A percentile compares a stretch with the other conserved stretches of the same genome.
Conservation (phyloP, 1,140 invertebrate genomes). For the Drosophila lini region DNA sequence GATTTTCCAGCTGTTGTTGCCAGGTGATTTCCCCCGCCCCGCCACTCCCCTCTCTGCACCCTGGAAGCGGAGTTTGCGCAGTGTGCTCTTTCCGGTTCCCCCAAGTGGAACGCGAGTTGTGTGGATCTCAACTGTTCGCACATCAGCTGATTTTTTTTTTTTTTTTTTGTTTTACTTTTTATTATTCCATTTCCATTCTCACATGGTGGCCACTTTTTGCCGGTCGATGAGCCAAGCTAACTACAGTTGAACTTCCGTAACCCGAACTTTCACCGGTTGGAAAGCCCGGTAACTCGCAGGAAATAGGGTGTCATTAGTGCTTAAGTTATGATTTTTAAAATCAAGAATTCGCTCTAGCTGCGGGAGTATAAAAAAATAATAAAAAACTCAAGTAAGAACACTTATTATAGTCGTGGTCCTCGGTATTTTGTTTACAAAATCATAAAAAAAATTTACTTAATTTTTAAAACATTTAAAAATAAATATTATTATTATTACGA, state of each 20-base stretch:
- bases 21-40: slow-evolving; percentile 74
- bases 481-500: not conserved
- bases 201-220: slow-evolving; percentile 49
- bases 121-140: slow-evolving; percentile 48
- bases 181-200: slow-evolving; percentile 39
- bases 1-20: slow-evolving; percentile 84
- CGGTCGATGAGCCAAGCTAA: slow-evolving; percentile 57
- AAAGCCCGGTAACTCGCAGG: not conserved
- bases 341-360: too few relatives aligned
- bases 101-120: slow-evolving; percentile 43
- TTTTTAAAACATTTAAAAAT: not conserved
- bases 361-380: too few relatives aligned
- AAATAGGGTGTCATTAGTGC: slow-evolving; percentile 6
- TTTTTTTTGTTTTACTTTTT: not conserved
- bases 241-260: slow-evolving; percentile 47
- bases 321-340: not conserved
- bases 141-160: slow-evolving; percentile 73
- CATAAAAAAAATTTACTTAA: not conserved
- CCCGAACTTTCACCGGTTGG: slow-evolving; percentile 19
- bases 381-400: not conserved
- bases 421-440: not conserved
- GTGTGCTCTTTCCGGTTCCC: slow-evolving; percentile 20
- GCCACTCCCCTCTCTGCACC: slow-evolving; percentile 6
- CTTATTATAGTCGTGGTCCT: not conserved
- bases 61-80: slow-evolving; percentile 71